phyloP scores from a whole-genome alignment of 2,797 vertebrate species.

The Acanthornis magna region DNA sequence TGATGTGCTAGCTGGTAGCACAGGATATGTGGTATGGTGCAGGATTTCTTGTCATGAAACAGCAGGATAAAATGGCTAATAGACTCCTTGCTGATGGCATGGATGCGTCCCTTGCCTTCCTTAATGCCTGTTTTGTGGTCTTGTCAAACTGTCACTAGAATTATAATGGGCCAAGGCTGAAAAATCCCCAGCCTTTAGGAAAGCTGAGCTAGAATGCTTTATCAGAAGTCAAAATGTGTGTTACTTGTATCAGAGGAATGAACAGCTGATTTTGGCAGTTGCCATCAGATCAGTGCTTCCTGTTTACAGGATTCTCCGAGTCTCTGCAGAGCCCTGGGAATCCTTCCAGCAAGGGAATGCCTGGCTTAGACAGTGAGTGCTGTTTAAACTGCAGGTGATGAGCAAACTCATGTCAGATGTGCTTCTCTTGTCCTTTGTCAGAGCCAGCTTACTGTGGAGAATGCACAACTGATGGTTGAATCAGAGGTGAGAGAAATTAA shows the following conservation, averaged over 20 bases:
- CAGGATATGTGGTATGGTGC: neutral
- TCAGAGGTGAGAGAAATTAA: constrained; percentile 37
- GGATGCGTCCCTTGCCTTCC: neutral
- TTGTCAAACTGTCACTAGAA: neutral
- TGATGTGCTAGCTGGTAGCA: neutral
- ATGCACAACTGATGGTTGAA: neutral
- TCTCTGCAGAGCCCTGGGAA: constrained; percentile 34
- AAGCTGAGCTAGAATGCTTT: constrained; percentile 10
- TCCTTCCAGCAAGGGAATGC: constrained; percentile 58
- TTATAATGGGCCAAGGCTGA: neutral
- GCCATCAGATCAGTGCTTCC: constrained; percentile 49
- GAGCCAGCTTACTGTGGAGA: constrained; percentile 11
- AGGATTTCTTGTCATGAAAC: neutral
- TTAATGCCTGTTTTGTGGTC: neutral
- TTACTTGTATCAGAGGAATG: constrained; percentile 12
- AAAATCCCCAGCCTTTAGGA: neutral
- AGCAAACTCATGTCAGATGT: constrained; percentile 64
- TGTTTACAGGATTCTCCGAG: constrained; percentile 52
- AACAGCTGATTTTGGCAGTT: constrained; percentile 59
- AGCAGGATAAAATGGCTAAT: neutral
- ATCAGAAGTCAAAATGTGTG: constrained; percentile 2
- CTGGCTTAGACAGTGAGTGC: constrained; percentile 46
- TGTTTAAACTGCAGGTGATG: constrained; percentile 69
- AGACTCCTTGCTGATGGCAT: neutral
- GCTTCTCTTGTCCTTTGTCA: constrained; percentile 33